Conservation (phyloP, 1,140 invertebrate species). For the Argopecten irradians region DNA sequence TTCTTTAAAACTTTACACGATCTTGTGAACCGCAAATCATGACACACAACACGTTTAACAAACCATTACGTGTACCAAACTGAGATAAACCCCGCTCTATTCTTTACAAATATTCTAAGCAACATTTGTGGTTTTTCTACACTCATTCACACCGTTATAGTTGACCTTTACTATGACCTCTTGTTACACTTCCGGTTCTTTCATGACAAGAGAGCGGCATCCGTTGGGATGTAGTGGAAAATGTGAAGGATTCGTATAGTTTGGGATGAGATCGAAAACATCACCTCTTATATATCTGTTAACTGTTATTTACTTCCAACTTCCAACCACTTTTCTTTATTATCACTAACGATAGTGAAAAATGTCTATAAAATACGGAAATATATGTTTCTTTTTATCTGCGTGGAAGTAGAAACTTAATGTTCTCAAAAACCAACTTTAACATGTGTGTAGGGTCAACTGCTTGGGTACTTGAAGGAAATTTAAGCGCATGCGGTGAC, state of each 20-base stretch:
- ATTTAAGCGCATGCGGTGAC: neutral
- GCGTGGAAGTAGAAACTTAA: constrained; percentile 15
- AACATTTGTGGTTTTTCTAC: neutral
- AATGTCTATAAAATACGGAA: neutral
- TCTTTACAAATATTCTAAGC: neutral
- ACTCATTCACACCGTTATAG: neutral
- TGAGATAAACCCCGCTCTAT: neutral
- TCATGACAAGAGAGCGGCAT: neutral
- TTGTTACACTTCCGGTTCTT: constrained; percentile 8
- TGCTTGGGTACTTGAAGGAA: constrained; percentile 24
- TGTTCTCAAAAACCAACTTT: constrained; percentile 14
- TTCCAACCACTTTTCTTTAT: constrained; percentile 11
- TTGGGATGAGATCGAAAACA: neutral
- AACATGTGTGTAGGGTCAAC: constrained; percentile 15
- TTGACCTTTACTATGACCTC: neutral
- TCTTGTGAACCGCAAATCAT: neutral
- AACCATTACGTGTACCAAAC: too few relatives aligned
- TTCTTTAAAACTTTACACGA: too few relatives aligned
- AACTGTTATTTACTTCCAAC: neutral
- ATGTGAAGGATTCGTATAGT: neutral
- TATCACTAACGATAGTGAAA: neutral
- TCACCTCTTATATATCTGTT: neutral
- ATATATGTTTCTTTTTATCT: constrained; percentile 23
- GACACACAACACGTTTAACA: neutral
- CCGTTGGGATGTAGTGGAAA: neutral